These are phyloP conservation scores for Latrodectus elegans DNA, from an alignment of 2,888 invertebrate genomes.

Conservation along the genomic window DNA sequence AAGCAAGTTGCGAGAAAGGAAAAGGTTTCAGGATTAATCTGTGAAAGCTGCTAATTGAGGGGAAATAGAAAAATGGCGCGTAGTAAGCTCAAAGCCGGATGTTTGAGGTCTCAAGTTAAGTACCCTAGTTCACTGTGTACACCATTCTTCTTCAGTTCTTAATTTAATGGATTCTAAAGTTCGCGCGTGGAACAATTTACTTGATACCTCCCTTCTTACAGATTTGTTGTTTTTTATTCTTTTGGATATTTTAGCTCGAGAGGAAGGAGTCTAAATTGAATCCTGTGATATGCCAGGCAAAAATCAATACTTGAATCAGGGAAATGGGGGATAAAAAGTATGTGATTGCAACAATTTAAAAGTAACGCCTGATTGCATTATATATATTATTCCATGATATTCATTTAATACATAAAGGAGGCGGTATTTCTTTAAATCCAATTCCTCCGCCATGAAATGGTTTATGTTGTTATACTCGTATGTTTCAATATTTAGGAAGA, in stretches of 20 bases:
- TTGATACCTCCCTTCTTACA: not conserved
- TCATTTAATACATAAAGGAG: too few relatives aligned
- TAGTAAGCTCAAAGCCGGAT: constrained; percentile 22
- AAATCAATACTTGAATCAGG: not conserved
- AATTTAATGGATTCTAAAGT: constrained; percentile 40
- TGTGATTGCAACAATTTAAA: too few relatives aligned
- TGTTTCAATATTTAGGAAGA: too few relatives aligned
- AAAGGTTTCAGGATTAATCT: constrained; percentile 36
- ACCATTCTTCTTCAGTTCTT: constrained; percentile 11
- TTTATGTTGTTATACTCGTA: too few relatives aligned
- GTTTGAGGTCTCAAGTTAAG: constrained; percentile 41
- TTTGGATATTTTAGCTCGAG: not conserved
- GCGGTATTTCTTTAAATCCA: too few relatives aligned
- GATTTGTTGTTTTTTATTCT: not conserved
- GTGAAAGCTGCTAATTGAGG: constrained; percentile 42
- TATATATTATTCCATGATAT: too few relatives aligned
- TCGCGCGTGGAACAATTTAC: not conserved
- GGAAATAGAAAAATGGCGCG: constrained; percentile 47
- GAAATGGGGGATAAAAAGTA: too few relatives aligned
- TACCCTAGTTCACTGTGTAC: constrained; percentile 4
- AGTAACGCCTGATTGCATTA: too few relatives aligned
- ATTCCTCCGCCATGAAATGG: too few relatives aligned
- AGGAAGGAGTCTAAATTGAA: not conserved
- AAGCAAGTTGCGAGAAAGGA: constrained; percentile 19
- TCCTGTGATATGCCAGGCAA: not conserved